Evolutionary conservation across 2,113 vertebrate species (phyloP).

Genomic region (Colaptes auratus): DNA sequence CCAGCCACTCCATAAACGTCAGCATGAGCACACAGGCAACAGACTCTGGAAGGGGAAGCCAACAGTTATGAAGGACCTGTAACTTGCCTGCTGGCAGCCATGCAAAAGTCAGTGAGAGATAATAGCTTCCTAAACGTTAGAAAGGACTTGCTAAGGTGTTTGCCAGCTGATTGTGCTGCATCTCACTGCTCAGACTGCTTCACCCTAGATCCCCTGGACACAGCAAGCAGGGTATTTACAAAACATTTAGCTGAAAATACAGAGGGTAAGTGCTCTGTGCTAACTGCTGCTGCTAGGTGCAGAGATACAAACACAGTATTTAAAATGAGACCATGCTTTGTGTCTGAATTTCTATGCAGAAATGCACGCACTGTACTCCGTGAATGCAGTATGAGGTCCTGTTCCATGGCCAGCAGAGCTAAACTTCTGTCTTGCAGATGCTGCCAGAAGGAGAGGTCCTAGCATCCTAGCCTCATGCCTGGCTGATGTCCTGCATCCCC

Average conservation of each 20-base stretch:
- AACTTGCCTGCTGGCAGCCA: neutral
- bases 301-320: neutral
- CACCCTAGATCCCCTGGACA: accelerated
- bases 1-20: neutral
- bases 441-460: neutral
- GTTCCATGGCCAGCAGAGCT: neutral
- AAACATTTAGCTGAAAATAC: neutral
- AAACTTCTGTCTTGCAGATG: neutral
- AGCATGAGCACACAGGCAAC: accelerated
- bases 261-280: neutral
- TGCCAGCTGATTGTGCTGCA: neutral
- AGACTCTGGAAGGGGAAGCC: neutral
- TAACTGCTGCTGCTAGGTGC: neutral
- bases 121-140: neutral
- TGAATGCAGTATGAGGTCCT: accelerated
- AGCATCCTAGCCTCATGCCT: accelerated
- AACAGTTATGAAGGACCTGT: neutral
- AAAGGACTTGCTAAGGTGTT: neutral
- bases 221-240: neutral
- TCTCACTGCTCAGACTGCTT: neutral
- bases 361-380: neutral
- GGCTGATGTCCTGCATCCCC: neutral
- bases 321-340: neutral
- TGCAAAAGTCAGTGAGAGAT: neutral
- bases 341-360: neutral